Evolutionary conservation across 1,140 invertebrate species (phyloP), one percentile per base, ranked within the genome.

Genomic region (Bombus waltoni): DNA sequence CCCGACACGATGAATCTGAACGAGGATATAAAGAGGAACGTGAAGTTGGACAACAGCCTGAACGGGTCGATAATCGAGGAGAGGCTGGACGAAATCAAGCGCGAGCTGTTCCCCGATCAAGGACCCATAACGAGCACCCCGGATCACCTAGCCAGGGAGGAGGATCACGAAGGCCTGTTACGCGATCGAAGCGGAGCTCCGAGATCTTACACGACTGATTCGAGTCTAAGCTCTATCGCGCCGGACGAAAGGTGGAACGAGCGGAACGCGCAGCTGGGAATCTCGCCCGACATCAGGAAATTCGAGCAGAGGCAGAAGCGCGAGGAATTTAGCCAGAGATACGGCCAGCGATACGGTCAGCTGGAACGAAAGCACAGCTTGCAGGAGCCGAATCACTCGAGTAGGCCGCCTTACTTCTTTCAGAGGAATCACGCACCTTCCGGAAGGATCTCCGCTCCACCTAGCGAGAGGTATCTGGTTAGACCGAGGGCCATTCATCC

Each of bases 1-100:
- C 92, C 93, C n/a, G 94, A 95, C 70, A 93, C 94, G 47, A 93
- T 94, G 93, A 94, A 95, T 66, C 79, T 94, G 47, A 94, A 94
- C 76, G 94, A 95, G 59, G 94, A 95, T 35, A 94, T 95, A 11
- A 93, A 91, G 70, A 91, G 93, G n/a, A 95, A 95, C 59, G 94
- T 95, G 3, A 93, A 93, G 35, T 81, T 94, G 11, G 93, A 95
- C 81, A 92, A 92, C n/a, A 94, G 93, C 40, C 57, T 93, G 42
- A 94, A 94, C 68, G 92, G 91, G 53, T 93, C 93, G 1, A 91
- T 94, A 18, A 90, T 91, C 25, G 94, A 95, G n/a, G 94, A 94
- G 62, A 92, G 93, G 57, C 57, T 94, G 32, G 93, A 93, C 44
- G 94, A 94, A 65, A 94, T 94, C 35, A 94, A 94, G n/a, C 91